These are phyloP conservation scores for Iguana delicatissima DNA, from an alignment of 2,797 vertebrate genomes.

Conservation along the genomic window DNA sequence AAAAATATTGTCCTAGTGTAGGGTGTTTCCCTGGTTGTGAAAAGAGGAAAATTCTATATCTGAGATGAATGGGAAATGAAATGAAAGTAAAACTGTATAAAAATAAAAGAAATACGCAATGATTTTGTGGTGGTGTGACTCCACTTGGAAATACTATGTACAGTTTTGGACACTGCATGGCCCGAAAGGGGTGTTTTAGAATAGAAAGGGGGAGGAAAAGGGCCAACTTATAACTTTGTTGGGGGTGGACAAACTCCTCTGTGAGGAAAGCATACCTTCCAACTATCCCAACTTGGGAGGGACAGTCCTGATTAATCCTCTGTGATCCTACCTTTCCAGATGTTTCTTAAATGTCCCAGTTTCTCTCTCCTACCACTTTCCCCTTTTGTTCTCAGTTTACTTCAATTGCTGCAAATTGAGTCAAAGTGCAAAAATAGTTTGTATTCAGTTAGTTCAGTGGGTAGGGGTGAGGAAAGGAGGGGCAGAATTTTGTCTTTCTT, in stretches of 20 bases:
- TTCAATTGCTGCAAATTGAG: too few species aligned
- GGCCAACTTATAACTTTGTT: not conserved
- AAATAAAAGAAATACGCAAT: not conserved
- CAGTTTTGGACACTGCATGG: not conserved
- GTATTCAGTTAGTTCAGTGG: too few species aligned
- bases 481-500: too few species aligned
- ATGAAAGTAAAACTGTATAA: not conserved
- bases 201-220: not conserved
- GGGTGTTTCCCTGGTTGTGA: not conserved
- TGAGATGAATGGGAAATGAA: not conserved
- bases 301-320: too few species aligned
- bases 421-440: too few species aligned
- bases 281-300: too few species aligned
- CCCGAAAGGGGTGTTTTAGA: not conserved
- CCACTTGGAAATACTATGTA: not conserved
- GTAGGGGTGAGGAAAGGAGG: too few species aligned
- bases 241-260: not conserved
- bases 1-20: not conserved
- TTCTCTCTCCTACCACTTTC: too few species aligned
- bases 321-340: too few species aligned
- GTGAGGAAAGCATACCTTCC: not conserved
- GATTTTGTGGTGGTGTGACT: not conserved
- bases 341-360: too few species aligned
- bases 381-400: too few species aligned
- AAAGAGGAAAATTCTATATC: not conserved